Conservation (phyloP, 2,797 vertebrate genomes). For the Argentina silus region DNA sequence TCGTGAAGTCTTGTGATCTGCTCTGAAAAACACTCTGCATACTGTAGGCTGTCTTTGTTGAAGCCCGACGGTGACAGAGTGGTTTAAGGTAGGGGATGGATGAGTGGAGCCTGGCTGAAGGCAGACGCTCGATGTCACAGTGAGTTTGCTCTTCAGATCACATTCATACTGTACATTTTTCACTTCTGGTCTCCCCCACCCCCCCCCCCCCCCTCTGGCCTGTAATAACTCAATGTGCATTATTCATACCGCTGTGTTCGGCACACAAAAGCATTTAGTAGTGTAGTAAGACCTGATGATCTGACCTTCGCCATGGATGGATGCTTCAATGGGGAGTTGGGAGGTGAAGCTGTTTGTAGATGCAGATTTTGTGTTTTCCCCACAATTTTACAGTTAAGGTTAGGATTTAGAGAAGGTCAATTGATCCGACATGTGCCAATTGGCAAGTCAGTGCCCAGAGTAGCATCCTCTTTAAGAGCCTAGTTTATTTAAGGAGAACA, state of each 20-base stretch:
- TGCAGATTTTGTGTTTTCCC: no score
- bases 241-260: background rate
- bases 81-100: slow-evolving; percentile 55
- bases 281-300: background rate
- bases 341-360: no score
- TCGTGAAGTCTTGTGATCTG: slow-evolving; percentile 59
- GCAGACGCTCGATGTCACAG: slow-evolving; percentile 65
- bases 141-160: slow-evolving; percentile 59
- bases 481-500: no score
- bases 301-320: background rate
- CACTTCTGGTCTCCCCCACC: slow-evolving; percentile 40
- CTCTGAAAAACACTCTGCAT: slow-evolving; percentile 54
- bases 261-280: background rate
- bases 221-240: background rate
- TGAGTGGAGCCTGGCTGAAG: slow-evolving; percentile 67
- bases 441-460: no score
- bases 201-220: no score
- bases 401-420: no score
- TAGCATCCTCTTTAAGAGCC: no score
- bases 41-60: slow-evolving; percentile 58
- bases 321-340: background rate
- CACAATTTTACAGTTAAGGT: no score
- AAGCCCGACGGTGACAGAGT: slow-evolving; percentile 63
- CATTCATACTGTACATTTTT: slow-evolving; percentile 39
- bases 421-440: no score